Conservation (phyloP, 2,113 vertebrate species). For the Phocoena sinus region DNA sequence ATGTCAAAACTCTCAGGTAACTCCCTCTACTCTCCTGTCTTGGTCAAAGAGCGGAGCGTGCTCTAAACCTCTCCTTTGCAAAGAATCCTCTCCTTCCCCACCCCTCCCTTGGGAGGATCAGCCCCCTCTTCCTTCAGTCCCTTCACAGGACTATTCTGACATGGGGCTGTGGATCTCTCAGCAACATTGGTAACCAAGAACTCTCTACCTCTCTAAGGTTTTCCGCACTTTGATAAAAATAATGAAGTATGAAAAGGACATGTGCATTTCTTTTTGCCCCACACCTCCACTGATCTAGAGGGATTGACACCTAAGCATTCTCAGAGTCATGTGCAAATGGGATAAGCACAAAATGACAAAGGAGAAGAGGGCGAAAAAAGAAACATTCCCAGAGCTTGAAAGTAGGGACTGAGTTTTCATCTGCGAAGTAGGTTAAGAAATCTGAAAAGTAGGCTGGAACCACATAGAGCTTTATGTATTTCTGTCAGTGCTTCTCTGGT, state of each 20-base stretch:
- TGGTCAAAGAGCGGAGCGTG: background rate
- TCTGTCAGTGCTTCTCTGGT: fast-evolving
- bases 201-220: background rate
- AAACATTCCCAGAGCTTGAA: background rate
- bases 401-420: background rate
- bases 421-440: background rate
- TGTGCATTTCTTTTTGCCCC: background rate
- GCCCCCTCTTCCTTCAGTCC: background rate
- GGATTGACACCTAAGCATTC: constrained; percentile 30
- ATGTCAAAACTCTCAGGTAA: background rate
- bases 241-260: background rate
- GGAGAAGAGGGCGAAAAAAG: background rate
- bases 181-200: constrained; percentile 48
- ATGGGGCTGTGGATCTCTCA: background rate
- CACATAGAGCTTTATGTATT: background rate
- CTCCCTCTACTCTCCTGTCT: background rate
- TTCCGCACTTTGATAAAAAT: constrained; percentile 42
- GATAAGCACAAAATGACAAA: constrained; percentile 16
- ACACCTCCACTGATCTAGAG: background rate
- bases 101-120: too few species aligned
- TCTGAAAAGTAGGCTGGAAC: background rate
- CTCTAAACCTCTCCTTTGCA: background rate
- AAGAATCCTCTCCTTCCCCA: background rate
- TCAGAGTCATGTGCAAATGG: constrained; percentile 15
- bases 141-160: background rate